Evolutionary conservation across 92 coral and sea anemone genomes (phyloP).

Genomic region (Pocillopora meandrina): DNA sequence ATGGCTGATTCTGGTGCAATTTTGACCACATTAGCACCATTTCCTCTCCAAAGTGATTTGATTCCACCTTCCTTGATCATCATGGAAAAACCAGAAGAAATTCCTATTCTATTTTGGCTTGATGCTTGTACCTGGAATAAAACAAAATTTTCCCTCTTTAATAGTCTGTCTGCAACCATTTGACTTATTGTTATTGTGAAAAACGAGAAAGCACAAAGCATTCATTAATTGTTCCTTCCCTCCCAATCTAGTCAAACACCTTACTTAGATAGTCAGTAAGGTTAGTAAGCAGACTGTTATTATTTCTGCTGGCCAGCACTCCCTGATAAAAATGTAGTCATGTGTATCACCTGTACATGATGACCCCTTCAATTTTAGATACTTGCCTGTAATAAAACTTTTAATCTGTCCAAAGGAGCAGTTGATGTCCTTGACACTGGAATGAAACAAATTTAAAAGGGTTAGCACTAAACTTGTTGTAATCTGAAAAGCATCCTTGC

Average conservation of each 20-base stretch:
- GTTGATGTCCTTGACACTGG: slow-evolving; percentile 96
- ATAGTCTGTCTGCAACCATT: neutral
- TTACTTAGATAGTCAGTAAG: too few species aligned
- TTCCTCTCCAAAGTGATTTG: slow-evolving; percentile 96
- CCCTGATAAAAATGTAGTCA: too few species aligned
- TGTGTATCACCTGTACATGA: neutral
- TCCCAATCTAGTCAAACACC: too few species aligned
- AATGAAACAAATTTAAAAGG: neutral
- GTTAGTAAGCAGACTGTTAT: too few species aligned
- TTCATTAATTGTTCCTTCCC: too few species aligned
- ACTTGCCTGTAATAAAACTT: slow-evolving; percentile 88
- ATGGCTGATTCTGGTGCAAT: slow-evolving; percentile 98
- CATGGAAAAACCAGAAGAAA: slow-evolving; percentile 77
- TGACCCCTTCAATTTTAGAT: neutral
- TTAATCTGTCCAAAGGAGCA: slow-evolving; percentile 94
- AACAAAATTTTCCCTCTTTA: too few species aligned
- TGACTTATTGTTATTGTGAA: too few species aligned
- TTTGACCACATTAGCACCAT: slow-evolving; percentile 97
- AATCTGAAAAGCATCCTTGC: too few species aligned
- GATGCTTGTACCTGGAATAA: slow-evolving; percentile 87
- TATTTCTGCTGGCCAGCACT: too few species aligned
- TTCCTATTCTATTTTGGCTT: slow-evolving; percentile 75
- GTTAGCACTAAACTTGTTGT: neutral
- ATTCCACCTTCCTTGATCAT: slow-evolving; percentile 93
- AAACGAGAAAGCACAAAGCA: too few species aligned